Evolutionary conservation across 2,888 invertebrate genomes (phyloP).

Genomic region (Ptychoptera contaminata): DNA sequence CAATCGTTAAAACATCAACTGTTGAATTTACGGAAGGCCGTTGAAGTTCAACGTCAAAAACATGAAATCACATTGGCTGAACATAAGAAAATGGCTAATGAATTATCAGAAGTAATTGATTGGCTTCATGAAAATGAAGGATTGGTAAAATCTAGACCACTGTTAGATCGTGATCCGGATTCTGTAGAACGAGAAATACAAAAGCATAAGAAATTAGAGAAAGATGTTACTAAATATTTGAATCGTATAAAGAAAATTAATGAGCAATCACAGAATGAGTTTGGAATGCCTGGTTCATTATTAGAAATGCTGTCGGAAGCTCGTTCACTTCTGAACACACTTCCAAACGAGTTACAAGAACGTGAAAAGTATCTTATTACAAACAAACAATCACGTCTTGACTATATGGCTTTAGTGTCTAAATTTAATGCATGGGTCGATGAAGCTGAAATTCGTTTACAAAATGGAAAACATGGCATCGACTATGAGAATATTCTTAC

Average conservation of each 20-base stretch:
- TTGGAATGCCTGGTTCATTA: constrained; percentile 63
- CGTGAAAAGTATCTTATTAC: constrained; percentile 62
- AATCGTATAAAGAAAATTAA: constrained; percentile 53
- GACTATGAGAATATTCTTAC: constrained; percentile 72
- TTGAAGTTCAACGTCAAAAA: constrained; percentile 74
- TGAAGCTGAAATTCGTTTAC: constrained; percentile 62
- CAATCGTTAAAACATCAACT: constrained; percentile 76
- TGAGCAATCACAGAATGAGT: constrained; percentile 54
- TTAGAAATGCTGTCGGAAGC: constrained; percentile 76
- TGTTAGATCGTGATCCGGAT: constrained; percentile 58
- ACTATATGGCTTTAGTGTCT: constrained; percentile 59
- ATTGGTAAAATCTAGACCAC: constrained; percentile 63
- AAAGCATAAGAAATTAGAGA: constrained; percentile 52
- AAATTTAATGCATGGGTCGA: constrained; percentile 71
- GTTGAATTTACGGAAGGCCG: constrained; percentile 57
- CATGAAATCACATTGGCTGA: constrained; percentile 79
- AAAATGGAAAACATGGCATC: constrained; percentile 67
- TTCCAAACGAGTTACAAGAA: constrained; percentile 69
- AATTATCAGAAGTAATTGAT: constrained; percentile 68
- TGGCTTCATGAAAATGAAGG: constrained; percentile 73
- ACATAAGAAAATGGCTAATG: constrained; percentile 67
- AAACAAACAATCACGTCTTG: constrained; percentile 59
- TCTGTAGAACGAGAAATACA: constrained; percentile 70
- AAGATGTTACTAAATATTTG: constrained; percentile 52
- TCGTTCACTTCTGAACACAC: constrained; percentile 54